phyloP scores from a whole-genome alignment of 2,888 invertebrate genomes.

The Zelleria hepariella region DNA sequence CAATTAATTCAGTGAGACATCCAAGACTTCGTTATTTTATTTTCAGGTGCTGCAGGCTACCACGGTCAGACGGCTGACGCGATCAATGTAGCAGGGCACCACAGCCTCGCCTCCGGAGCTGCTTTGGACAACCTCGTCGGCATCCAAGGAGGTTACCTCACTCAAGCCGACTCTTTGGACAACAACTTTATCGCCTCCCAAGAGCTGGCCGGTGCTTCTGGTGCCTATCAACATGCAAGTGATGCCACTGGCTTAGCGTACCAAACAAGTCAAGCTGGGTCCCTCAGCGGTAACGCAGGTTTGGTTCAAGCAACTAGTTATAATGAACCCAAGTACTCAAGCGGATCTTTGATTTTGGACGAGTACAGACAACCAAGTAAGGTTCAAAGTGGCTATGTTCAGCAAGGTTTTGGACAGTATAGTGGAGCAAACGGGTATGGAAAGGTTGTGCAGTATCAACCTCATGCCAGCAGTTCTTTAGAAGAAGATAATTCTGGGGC shows the following conservation, averaged over 20 bases:
- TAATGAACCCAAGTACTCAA: slow-evolving; percentile 42
- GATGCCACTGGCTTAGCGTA: slow-evolving; percentile 20
- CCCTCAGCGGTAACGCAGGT: slow-evolving; percentile 28
- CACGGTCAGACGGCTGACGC: slow-evolving; percentile 61
- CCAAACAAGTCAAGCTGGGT: slow-evolving; percentile 22
- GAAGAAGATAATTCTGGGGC: slow-evolving; percentile 52
- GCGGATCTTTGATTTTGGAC: slow-evolving; percentile 56
- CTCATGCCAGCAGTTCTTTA: slow-evolving; percentile 19
- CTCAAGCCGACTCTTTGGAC: slow-evolving; percentile 41
- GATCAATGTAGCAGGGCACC: slow-evolving; percentile 61
- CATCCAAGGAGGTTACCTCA: slow-evolving; percentile 51
- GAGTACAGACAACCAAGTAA: slow-evolving; percentile 52
- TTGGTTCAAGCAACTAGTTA: slow-evolving; percentile 46
- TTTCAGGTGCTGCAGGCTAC: slow-evolving; percentile 57
- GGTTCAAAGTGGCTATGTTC: slow-evolving; percentile 17
- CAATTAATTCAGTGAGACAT: no score
- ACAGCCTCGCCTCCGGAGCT: slow-evolving; percentile 60
- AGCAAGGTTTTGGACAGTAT: neutral
- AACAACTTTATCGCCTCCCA: slow-evolving; percentile 55
- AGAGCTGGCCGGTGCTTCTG: slow-evolving; percentile 23
- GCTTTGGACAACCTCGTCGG: slow-evolving; percentile 57
- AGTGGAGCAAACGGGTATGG: neutral
- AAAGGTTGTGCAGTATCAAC: slow-evolving; percentile 21
- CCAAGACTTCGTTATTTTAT: slow-evolving; percentile 3
- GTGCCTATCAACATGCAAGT: slow-evolving; percentile 16